Base-by-base conservation (phyloP, 2,888 invertebrate species). In the Tridacna gigas region DNA sequence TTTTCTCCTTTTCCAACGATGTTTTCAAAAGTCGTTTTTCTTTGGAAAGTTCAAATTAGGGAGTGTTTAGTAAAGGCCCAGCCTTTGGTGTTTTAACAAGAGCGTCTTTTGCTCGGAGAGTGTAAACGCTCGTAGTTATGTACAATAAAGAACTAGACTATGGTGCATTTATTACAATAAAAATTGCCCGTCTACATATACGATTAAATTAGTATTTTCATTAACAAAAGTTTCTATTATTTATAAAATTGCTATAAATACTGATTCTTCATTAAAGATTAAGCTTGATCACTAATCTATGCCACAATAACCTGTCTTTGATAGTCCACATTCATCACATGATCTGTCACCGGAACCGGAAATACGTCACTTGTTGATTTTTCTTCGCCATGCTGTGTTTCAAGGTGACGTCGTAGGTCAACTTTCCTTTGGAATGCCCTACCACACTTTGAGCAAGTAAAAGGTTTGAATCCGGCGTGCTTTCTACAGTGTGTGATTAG, bases 401-500 rank as follows among this genome's bases (percentile, higher is more conserved):
- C 99, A 93, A 98, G 97, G 95, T 99, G 99, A 75, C 99, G 96
- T 60, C 99, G 96, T 82, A 99, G 96, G 95, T 99, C 99, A 82
- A 99, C 99, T 84, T 95, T 95, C 15, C 96, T 89, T 89, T 96
- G 95, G 96, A 99, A 99, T 45, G 99, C 97, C 80, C 99, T 96
- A 5, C 98, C 98, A 95, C 99, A 99, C 0, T 98, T 96, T 91
- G 98, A 98, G 95, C 99, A 99, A 18, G 98, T 97, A 95, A 99
- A 99, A 0, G 99, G 99, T 94, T 99, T 99, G 96, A 98, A 99
- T 22, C 99, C 99, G 25, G 99, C 99, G 96, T 99, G 99, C 95
- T 99, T 99, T 86, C 99, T 96, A 83, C 93, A 93, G 95, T 99
- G 99, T 5, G 99, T 99, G 95, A 99, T 99, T 89, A 99, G 96